Percentiles rank a stretch among this genome's conserved stretches.
These are phyloP conservation scores for Seriola quinqueradiata DNA, from an alignment of 2,113 vertebrate species.

Conservation along the genomic window DNA sequence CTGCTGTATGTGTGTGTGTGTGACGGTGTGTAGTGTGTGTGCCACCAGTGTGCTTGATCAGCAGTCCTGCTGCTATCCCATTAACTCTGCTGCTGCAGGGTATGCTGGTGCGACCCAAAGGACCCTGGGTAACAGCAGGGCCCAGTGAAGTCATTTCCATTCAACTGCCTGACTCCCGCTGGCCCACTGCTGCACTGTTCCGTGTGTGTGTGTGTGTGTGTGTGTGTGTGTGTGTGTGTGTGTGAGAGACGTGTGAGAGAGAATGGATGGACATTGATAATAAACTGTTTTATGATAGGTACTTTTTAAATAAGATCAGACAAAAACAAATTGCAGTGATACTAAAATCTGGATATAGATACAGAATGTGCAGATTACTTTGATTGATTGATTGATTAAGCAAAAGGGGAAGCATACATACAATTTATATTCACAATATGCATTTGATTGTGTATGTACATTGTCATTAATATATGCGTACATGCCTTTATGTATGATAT, in stretches of 20 bases:
- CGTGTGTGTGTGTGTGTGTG: slow-evolving; percentile 6
- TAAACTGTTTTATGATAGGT: neutral
- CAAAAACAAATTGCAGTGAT: neutral
- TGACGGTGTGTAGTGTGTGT: slow-evolving; percentile 47
- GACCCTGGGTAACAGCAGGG: slow-evolving; percentile 71
- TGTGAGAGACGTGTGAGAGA: neutral
- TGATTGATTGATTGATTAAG: neutral
- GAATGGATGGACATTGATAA: neutral
- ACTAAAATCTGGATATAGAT: neutral
- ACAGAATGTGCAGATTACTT: neutral
- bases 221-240: neutral
- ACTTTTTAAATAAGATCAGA: neutral
- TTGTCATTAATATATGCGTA: too few species aligned
- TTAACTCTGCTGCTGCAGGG: slow-evolving; percentile 74
- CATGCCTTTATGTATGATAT: too few species aligned
- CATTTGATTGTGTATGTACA: too few species aligned
- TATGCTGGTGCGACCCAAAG: slow-evolving; percentile 68
- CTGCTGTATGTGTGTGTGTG: slow-evolving; percentile 23
- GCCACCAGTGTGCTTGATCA: slow-evolving; percentile 72
- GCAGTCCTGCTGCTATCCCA: slow-evolving; percentile 76
- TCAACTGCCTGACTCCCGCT: slow-evolving; percentile 55
- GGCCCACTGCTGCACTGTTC: slow-evolving; percentile 29
- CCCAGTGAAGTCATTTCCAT: slow-evolving; percentile 72
- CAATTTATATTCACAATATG: too few species aligned
- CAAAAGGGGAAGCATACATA: neutral